These are phyloP conservation scores for Sarcophaga bullata DNA, from an alignment of 1,140 invertebrate species.

Conservation along the genomic window DNA sequence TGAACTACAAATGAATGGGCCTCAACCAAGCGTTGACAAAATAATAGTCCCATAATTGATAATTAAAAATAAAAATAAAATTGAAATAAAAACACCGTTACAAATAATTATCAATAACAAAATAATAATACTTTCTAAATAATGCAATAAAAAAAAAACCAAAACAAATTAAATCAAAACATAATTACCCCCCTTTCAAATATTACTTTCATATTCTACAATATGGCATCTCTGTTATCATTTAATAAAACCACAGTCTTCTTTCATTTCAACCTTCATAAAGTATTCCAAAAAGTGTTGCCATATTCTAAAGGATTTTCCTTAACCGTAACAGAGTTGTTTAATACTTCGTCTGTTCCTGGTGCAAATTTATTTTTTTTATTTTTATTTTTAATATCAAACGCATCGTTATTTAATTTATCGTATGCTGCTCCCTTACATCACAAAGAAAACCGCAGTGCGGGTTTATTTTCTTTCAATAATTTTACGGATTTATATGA, in stretches of 20 bases:
- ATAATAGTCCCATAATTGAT: not conserved
- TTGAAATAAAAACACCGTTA: not conserved
- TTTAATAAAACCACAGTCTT: not conserved
- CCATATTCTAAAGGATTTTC: not conserved
- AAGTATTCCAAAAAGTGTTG: not conserved
- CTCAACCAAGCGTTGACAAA: not conserved
- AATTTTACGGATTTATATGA: slow-evolving; percentile 42
- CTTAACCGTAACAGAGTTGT: not conserved
- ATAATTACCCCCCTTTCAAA: not conserved
- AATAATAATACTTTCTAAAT: not conserved
- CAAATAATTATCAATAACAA: not conserved
- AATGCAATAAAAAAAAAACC: not conserved
- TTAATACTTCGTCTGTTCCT: not conserved
- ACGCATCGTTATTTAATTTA: not conserved
- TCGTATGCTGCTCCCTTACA: slow-evolving; percentile 12
- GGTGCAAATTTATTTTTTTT: not conserved
- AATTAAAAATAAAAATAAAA: not conserved
- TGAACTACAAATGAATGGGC: not conserved
- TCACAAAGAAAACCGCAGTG: slow-evolving; percentile 41
- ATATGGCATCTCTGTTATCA: not conserved
- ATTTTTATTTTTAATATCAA: not conserved
- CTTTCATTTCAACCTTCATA: not conserved
- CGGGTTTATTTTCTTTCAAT: slow-evolving; percentile 37
- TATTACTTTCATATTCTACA: not conserved
- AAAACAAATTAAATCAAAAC: not conserved